Evolutionary conservation across 2,113 vertebrate species (phyloP), one percentile per base, ranked within the genome.

Genomic region (Romanogobio albipinnatus): DNA sequence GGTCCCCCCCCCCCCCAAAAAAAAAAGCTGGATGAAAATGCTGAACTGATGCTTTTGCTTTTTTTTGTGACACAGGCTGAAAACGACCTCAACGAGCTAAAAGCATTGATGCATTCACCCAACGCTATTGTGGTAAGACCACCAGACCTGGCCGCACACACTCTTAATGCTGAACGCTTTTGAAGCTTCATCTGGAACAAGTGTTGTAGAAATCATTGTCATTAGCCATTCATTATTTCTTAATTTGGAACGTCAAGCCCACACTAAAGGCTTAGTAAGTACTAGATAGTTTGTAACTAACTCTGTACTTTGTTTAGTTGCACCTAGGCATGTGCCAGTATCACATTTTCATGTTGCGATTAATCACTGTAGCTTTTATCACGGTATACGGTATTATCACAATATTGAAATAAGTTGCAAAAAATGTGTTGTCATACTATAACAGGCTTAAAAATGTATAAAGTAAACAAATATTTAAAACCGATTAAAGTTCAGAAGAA

Each of bases 71-170:
- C 95, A 89, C 96, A 99, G 98, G 98, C 98, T 94, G 98, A 99
- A 95, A 99, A 98, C 92, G 98, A 99, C 96, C 95, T 99, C 95
- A 99, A 99, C 93, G 98, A 99, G 93, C 96, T 99, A 94, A 98
- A 99, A 96, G 96, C 97, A 95, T 95, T 99, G 96, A 98, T 99
- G 96, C 98, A 98, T 97, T 99, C 98, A 96, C 97, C 98, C 94
- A 98, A 98, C 92, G 97, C 97, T 94, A 97, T 99, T 96, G 96
- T 99, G 98, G 98, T 99, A 97, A 99, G 97, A 94, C 92, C 92
- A 77, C 88, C 82, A 84, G 84, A 24, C 78, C 92, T 91, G 90
- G 24, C 15, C n/a, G 4, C 73, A 53, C n/a, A 5, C 66, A 56
- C 81, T 53, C 68, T 73, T 36, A 22, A 43, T 78, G 22, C 76